Conservation (phyloP, 1,140 invertebrate genomes). For the Drosophila lacertosa region DNA sequence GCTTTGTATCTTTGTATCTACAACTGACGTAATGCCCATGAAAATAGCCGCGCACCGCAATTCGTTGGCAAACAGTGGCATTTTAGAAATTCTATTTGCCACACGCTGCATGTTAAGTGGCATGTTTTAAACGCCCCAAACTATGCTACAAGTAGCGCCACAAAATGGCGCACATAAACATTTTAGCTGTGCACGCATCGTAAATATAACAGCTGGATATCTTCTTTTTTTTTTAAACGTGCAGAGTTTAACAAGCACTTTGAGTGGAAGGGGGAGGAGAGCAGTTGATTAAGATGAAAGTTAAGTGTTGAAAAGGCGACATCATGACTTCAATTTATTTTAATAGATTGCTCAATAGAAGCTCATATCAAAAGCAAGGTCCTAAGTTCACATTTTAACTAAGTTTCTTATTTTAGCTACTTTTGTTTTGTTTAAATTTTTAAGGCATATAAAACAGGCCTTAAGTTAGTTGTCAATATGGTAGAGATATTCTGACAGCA, state of each 20-base stretch:
- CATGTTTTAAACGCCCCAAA: constrained; percentile 23
- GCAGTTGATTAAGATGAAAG: not conserved
- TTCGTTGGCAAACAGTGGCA: constrained; percentile 44
- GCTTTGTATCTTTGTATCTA: not conserved
- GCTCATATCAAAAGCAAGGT: too few species aligned
- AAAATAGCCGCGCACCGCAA: constrained; percentile 60
- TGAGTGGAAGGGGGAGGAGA: not conserved
- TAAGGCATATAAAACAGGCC: too few species aligned
- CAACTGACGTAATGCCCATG: constrained; percentile 75
- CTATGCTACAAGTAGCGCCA: constrained; percentile 23
- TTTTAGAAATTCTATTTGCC: constrained; percentile 56
- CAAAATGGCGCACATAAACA: constrained; percentile 20
- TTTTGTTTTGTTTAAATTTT: not conserved
- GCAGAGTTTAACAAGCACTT: constrained; percentile 11
- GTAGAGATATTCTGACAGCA: not conserved
- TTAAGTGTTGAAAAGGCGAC: not conserved
- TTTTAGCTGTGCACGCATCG: constrained; percentile 9
- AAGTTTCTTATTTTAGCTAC: not conserved
- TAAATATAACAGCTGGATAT: constrained; percentile 26
- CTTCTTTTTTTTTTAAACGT: constrained; percentile 14
- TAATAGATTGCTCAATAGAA: not conserved
- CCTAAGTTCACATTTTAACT: too few species aligned
- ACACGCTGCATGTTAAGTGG: constrained; percentile 37
- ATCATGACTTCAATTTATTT: too few species aligned
- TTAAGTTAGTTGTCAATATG: too few species aligned